Base-by-base conservation (phyloP, 2,113 vertebrate genomes). In the Romanogobio albipinnatus region DNA sequence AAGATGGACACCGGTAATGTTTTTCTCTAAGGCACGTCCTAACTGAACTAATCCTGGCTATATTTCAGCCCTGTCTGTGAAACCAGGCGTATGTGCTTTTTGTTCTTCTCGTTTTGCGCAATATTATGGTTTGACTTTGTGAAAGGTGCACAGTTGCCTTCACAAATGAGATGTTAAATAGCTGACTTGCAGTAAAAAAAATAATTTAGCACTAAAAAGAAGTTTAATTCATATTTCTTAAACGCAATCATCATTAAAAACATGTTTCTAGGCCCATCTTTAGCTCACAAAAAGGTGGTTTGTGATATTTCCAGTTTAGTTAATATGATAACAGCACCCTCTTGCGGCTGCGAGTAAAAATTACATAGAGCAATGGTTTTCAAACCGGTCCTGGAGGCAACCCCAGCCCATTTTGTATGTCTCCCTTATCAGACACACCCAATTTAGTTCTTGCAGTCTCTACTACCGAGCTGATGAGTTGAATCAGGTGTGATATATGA, bases 321-420 rank as follows among this genome's bases (percentile, higher is more conserved):
- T 90, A 86, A 83, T 92, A 85, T 90, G 89, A 90, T 91, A 92
- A 84, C 83, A 93, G 91, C 91, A 86, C 90, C 93, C 91, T 85
- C 91, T 87, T 85, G 91, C 90, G 94, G 91, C 81, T 0, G 0
- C 19, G 17, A 66, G 13, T 64, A 0, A 8, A 43, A 56, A 49
- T 82, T 26, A 36, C 71, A 39, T 6, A 4, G 29, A 29, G 29
- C 29, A 29, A 29, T 29, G 29, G 29, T 29, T 29, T 29, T 29
- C 29, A 29, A 29, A 29, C 29, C 29, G 29, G 29, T 29, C 29
- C 29, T 29, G 29, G 29, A 29, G 29, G 29, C 29, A 29, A 29
- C 29, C 29, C 29, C 29, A 29, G 29, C 29, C 29, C 29, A 29
- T 29, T 29, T 29, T 29, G 29, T 29, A 29, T 2, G 29, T 29